Evolutionary conservation across 2,797 vertebrate genomes (phyloP), one percentile per base, ranked within the genome.

Genomic region (Australoheros facetus): DNA sequence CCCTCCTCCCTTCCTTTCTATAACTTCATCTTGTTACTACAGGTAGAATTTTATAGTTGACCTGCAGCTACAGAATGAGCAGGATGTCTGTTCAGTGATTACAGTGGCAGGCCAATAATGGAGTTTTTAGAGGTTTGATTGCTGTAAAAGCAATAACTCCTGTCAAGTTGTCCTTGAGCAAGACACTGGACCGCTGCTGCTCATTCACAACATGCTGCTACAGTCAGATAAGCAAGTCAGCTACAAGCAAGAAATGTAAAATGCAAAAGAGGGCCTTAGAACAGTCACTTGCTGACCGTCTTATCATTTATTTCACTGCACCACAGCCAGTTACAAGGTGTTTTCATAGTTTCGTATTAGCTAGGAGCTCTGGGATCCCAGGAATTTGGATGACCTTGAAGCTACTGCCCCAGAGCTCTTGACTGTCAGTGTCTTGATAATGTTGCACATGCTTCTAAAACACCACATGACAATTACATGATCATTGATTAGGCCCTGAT

Each of bases 121-220:
- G 75, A 77, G 62, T 88, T 78, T 71, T 72, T 75, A 57, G 53
- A 64, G 28, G 58, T 73, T 75, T 74, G 37, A 82, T 75, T 82
- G 32, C 21, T 71, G 37, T 32, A 70, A 82, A 62, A 56, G 71
- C 32, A 64, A 37, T 21, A 81, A 64, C 48, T 80, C 48, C 56
- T 77, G 78, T 57, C 60, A 58, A 72, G 56, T 37, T 77, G 74
- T 77, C 81, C 70, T 73, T 84, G 48, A 88, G 75, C 54, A 59
- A 80, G 71, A 87, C 78, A n/a, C 70, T 28, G 28, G 10, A n/a
- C 12, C 12, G 3, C 30, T 4, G n/a, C 45, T 54, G n/a, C 45
- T 82, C 42, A 32, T 55, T 81, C 42, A 74, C 42, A 39, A 32
- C 6, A 23, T 60, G 70, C 30, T 58, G 71, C 34, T 73, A 28